A percentile compares a stretch with the other conserved stretches of the same genome.
phyloP scores from a whole-genome alignment of 2,888 invertebrate species.

The Keiferia lycopersicella region DNA sequence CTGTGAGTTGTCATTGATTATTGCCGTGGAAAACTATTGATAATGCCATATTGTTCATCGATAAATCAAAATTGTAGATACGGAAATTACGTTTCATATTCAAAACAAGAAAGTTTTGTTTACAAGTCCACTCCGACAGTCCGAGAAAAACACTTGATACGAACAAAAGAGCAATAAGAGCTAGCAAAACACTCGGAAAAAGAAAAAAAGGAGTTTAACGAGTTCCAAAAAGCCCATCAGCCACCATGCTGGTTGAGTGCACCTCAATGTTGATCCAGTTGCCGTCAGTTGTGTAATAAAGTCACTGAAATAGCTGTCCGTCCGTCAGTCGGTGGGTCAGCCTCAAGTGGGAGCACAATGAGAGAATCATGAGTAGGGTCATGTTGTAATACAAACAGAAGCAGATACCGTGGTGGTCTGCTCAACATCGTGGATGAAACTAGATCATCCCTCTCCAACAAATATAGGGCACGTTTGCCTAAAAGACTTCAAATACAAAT shows the following conservation, averaged over 20 bases:
- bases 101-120: constrained; percentile 1
- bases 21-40: neutral
- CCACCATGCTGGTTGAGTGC: constrained; percentile 18
- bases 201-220: constrained; percentile 24
- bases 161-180: constrained; percentile 21
- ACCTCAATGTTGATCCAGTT: constrained; percentile 51
- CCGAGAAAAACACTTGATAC: constrained; percentile 21
- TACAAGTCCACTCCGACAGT: constrained; percentile 5
- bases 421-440: constrained; percentile 9
- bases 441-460: neutral
- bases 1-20: constrained; percentile 14
- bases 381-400: constrained; percentile 28
- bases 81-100: neutral
- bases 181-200: constrained; percentile 19
- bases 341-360: constrained; percentile 36
- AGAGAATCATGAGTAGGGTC: constrained; percentile 20
- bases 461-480: neutral
- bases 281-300: constrained; percentile 43
- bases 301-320: constrained; percentile 38
- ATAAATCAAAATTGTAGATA: neutral
- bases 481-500: neutral
- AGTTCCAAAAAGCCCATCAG: constrained; percentile 28
- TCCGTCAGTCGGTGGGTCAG: constrained; percentile 43
- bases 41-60: neutral
- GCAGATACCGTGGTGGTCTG: constrained; percentile 26